A percentile compares a stretch with the other conserved stretches of the same genome.
Conservation (phyloP, 1,140 invertebrate genomes). For the Ruditapes philippinarum region DNA sequence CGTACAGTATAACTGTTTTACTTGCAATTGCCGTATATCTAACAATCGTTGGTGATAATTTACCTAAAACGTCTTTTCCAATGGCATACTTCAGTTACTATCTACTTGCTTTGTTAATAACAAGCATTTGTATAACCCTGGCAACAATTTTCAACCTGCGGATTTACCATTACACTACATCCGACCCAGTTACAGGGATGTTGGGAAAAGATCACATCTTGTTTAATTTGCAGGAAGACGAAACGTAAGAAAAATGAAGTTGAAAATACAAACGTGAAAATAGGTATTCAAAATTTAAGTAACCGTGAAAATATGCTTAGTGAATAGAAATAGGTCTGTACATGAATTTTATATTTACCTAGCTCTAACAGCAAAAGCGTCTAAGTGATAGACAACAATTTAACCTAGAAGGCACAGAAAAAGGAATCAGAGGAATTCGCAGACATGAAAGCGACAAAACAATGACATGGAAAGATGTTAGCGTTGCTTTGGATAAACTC, state of each 20-base stretch:
- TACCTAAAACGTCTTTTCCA: constrained; percentile 88
- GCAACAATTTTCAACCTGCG: constrained; percentile 6
- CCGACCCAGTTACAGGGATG: neutral
- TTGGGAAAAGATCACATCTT: neutral
- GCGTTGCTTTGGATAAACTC: neutral
- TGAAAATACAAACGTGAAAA: too few species aligned
- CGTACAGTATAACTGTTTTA: constrained; percentile 88
- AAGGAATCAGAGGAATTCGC: too few species aligned
- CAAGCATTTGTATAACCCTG: neutral
- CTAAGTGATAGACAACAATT: too few species aligned
- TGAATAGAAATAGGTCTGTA: too few species aligned
- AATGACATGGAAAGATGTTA: constrained; percentile 33
- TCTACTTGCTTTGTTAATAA: constrained; percentile 2
- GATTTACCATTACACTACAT: neutral
- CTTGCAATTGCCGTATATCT: constrained; percentile 89
- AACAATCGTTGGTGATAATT: constrained; percentile 88
- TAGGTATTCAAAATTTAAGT: too few species aligned
- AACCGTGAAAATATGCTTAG: too few species aligned
- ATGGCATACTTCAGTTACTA: constrained; percentile 83
- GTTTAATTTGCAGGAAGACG: neutral
- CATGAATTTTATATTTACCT: too few species aligned
- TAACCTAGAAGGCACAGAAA: too few species aligned
- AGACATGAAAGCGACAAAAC: neutral
- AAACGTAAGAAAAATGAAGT: neutral
- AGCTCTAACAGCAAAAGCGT: too few species aligned